Conservation (phyloP, 2,797 vertebrate species). For the Simalia tracyae region DNA sequence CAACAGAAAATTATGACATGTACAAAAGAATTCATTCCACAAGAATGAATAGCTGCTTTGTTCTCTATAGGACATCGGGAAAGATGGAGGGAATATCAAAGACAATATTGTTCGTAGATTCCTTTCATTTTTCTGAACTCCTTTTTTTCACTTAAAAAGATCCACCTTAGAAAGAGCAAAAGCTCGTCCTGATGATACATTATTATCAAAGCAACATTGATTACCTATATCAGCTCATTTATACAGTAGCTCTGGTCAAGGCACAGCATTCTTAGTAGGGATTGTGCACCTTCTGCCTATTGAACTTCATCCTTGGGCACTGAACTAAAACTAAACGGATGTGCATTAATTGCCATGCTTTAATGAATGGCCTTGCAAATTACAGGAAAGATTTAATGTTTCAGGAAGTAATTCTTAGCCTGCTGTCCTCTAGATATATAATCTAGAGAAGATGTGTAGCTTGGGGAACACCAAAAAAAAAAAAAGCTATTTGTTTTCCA, state of each 20-base stretch:
- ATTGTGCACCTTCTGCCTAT: background rate
- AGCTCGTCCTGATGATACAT: background rate
- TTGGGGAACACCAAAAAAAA: background rate
- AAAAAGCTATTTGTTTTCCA: background rate
- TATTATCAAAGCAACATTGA: background rate
- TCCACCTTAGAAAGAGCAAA: conserved; percentile 6
- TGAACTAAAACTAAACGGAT: background rate
- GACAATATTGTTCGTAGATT: background rate
- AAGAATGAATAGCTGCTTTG: background rate
- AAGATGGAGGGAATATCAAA: background rate
- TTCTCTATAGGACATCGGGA: background rate
- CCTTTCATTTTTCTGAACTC: background rate
- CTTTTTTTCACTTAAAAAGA: conserved; percentile 2
- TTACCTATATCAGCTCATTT: conserved; percentile 4
- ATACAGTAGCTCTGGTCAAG: background rate
- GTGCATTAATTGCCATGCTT: background rate
- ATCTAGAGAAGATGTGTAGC: background rate
- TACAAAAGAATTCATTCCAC: background rate
- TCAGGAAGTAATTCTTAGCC: background rate
- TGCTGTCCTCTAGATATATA: background rate
- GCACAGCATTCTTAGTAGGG: background rate
- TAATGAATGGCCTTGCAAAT: background rate
- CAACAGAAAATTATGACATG: background rate
- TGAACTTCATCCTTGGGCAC: background rate
- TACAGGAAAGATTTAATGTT: background rate